Evolutionary conservation across 1,140 invertebrate species (phyloP).

Genomic region (Cotesia chilonis): DNA sequence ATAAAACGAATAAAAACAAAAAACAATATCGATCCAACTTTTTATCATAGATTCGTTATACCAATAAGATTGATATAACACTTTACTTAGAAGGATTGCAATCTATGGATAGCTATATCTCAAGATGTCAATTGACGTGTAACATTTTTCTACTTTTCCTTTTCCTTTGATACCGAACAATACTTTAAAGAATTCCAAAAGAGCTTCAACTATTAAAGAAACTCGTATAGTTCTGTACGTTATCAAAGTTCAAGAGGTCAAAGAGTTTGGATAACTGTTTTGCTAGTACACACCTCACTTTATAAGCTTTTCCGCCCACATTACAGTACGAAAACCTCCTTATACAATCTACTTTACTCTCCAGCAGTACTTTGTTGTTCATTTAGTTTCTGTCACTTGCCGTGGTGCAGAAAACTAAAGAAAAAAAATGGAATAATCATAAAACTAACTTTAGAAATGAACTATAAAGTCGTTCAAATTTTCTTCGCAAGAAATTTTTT

Average conservation of each 20-base stretch:
- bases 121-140: conserved; percentile 10
- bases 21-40: background rate
- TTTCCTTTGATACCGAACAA: conserved; percentile 9
- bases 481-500: conserved; percentile 10
- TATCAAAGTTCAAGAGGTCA: conserved; percentile 1
- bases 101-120: background rate
- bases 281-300: background rate
- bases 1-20: too few relatives aligned
- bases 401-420: background rate
- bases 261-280: background rate
- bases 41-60: background rate
- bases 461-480: too few relatives aligned
- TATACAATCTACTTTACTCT: background rate
- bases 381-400: background rate
- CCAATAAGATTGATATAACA: conserved; percentile 17
- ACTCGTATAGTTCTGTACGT: conserved; percentile 1
- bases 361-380: conserved; percentile 2
- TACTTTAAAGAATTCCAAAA: conserved; percentile 20
- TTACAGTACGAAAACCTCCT: background rate
- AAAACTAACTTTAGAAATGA: too few relatives aligned
- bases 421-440: too few relatives aligned
- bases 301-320: conserved; percentile 7
- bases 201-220: conserved; percentile 2
- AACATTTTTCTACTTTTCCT: conserved; percentile 9
- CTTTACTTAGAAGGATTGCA: conserved; percentile 5